Conservation (phyloP, 1,140 invertebrate genomes). For the Gyrodactylus bullatarudis region DNA sequence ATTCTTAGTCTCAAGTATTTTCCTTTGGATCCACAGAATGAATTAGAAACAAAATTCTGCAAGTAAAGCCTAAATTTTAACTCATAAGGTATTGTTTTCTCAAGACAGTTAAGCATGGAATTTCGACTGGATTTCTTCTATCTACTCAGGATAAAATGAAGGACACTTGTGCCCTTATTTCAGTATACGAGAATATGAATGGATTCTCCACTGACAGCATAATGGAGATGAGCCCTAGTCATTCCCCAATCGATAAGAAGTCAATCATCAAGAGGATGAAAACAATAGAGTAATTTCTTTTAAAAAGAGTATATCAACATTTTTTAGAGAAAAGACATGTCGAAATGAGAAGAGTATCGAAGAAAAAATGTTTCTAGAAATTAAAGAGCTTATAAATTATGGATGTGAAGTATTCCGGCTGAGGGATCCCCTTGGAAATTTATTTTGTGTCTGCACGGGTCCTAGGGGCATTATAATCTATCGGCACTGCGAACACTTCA, state of each 20-base stretch:
- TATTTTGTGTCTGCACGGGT: not conserved
- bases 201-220: not conserved
- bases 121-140: not conserved
- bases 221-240: too few relatives aligned
- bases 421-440: not conserved
- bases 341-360: not conserved
- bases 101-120: not conserved
- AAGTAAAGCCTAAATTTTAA: too few relatives aligned
- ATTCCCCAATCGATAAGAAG: not conserved
- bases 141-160: not conserved
- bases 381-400: not conserved
- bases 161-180: not conserved
- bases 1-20: not conserved
- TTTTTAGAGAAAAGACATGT: not conserved
- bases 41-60: not conserved
- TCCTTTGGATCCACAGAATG: not conserved
- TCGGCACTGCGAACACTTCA: not conserved
- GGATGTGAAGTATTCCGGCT: not conserved
- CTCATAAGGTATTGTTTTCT: too few relatives aligned
- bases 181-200: not conserved
- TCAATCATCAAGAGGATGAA: not conserved
- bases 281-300: not conserved
- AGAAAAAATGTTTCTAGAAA: not conserved
- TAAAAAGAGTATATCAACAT: too few relatives aligned
- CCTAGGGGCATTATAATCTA: not conserved